These are phyloP conservation scores for Zhengitettix transpicula DNA, from an alignment of 2,888 invertebrate species.

Conservation along the genomic window DNA sequence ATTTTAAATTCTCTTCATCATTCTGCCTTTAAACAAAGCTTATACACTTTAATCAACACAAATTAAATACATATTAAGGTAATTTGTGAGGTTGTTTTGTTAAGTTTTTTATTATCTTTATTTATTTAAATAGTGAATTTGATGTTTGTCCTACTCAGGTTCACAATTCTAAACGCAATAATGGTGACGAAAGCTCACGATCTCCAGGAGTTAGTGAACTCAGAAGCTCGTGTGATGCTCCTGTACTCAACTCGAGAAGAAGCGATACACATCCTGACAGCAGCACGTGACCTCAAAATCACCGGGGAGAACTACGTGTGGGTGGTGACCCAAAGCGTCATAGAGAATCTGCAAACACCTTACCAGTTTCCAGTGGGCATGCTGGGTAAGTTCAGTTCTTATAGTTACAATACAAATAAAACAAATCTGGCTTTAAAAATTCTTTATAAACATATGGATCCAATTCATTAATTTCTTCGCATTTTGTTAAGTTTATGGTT, in stretches of 20 bases:
- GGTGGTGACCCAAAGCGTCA: slow-evolving; percentile 91
- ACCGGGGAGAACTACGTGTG: slow-evolving; percentile 89
- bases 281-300: slow-evolving; percentile 54
- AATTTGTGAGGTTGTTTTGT: too few species aligned
- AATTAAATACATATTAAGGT: too few species aligned
- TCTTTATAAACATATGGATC: too few species aligned
- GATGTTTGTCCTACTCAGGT: slow-evolving; percentile 33
- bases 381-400: slow-evolving; percentile 52
- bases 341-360: slow-evolving; percentile 52
- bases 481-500: too few species aligned
- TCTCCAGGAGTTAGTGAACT: slow-evolving; percentile 65
- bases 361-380: slow-evolving; percentile 79
- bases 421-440: too few species aligned
- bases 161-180: slow-evolving; percentile 73
- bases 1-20: too few species aligned
- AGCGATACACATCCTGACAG: slow-evolving; percentile 63
- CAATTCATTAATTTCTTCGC: too few species aligned
- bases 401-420: neutral
- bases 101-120: too few species aligned
- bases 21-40: too few species aligned
- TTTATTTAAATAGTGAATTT: too few species aligned
- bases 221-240: slow-evolving; percentile 83
- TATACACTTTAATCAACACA: too few species aligned
- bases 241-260: slow-evolving; percentile 81
- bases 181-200: slow-evolving; percentile 60